Percentiles rank a stretch among this genome's conserved stretches.
Conservation (phyloP, 2,797 vertebrate genomes). For the Oreochromis grahami region DNA sequence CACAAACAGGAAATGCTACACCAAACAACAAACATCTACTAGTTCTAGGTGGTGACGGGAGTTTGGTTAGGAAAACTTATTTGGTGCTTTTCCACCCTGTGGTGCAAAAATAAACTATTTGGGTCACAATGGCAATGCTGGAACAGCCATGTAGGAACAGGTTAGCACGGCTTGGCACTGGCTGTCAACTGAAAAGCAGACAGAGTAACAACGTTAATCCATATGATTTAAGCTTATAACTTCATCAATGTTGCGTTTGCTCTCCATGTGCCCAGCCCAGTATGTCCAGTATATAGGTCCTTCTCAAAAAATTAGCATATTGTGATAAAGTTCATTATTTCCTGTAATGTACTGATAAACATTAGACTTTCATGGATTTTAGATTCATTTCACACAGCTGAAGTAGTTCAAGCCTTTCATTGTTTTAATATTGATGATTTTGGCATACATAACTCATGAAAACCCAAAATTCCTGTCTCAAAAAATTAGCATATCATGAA, state of each 20-base stretch:
- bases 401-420: too few relatives aligned
- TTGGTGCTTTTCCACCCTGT: fast-evolving
- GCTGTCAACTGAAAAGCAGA: not conserved
- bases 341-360: too few relatives aligned
- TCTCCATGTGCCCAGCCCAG: not conserved
- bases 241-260: not conserved
- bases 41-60: not conserved
- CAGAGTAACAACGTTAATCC: not conserved
- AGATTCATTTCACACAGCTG: too few relatives aligned
- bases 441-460: too few relatives aligned
- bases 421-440: too few relatives aligned
- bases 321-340: too few relatives aligned
- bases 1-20: not conserved
- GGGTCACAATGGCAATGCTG: not conserved
- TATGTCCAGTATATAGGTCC: not conserved
- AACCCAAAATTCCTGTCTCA: too few relatives aligned
- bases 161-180: not conserved
- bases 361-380: too few relatives aligned
- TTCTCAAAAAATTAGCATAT: too few relatives aligned
- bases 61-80: not conserved
- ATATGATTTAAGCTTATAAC: not conserved
- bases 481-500: too few relatives aligned
- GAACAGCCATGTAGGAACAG: not conserved
- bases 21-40: not conserved
- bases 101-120: not conserved